phyloP scores from a whole-genome alignment of 2,888 invertebrate genomes.

The Lepidocyrtinus sp. region DNA sequence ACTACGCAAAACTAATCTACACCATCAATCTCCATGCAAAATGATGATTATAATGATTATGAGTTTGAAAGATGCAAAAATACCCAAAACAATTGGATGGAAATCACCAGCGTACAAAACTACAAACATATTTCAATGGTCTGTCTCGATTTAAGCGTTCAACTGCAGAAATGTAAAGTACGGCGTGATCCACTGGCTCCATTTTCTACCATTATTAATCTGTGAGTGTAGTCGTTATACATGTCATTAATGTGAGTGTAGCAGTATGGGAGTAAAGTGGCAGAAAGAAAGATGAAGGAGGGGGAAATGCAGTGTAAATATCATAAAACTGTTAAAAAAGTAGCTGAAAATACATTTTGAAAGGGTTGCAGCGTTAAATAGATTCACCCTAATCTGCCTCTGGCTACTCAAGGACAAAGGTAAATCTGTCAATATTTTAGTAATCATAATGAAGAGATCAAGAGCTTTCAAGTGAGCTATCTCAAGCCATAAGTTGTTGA shows the following conservation, averaged over 20 bases:
- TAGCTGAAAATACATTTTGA: no score
- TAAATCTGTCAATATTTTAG: no score
- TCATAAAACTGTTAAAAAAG: no score
- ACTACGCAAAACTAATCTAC: no score
- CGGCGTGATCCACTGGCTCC: neutral
- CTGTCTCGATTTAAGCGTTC: slow-evolving; percentile 6
- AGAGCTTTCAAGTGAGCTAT: no score
- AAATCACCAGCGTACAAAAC: slow-evolving; percentile 13
- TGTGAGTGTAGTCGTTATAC: neutral
- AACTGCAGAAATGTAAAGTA: neutral
- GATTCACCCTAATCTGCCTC: no score
- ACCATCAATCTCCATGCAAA: neutral
- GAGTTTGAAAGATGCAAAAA: neutral
- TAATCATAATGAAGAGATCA: slow-evolving; percentile 8
- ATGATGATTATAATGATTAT: neutral
- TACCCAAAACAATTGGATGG: slow-evolving; percentile 1
- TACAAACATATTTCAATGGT: slow-evolving; percentile 16
- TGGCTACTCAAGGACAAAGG: no score
- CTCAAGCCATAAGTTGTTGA: no score
- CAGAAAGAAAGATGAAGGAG: slow-evolving; percentile 36
- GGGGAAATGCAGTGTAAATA: slow-evolving; percentile 44
- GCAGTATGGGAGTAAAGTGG: slow-evolving; percentile 14
- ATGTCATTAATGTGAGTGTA: slow-evolving; percentile 14
- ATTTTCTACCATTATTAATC: slow-evolving; percentile 11
- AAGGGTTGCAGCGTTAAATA: no score